Percentiles rank a stretch among this genome's conserved stretches.
Evolutionary conservation across 2,888 invertebrate genomes (phyloP).

Genomic region (Melanchra persicariae): DNA sequence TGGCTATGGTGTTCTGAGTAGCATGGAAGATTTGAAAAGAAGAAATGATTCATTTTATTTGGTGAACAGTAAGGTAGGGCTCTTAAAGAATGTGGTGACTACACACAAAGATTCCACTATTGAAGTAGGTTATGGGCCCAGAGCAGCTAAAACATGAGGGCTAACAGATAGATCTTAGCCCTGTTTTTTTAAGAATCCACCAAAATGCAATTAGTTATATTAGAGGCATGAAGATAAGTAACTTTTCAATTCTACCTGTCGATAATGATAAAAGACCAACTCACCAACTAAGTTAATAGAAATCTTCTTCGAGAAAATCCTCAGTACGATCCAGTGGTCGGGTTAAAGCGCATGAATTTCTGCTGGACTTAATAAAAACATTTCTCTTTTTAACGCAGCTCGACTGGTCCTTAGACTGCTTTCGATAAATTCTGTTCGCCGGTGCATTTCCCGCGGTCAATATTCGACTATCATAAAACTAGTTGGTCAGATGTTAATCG

Average conservation of each 20-base stretch:
- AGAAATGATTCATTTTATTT: no score
- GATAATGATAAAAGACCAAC: slow-evolving; percentile 15
- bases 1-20: background rate
- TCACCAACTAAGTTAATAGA: slow-evolving; percentile 9
- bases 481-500: slow-evolving; percentile 18
- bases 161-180: no score
- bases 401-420: slow-evolving; percentile 44
- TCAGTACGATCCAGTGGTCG: slow-evolving; percentile 21
- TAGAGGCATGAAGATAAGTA: no score
- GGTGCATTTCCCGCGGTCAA: slow-evolving; percentile 42
- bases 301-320: slow-evolving; percentile 2
- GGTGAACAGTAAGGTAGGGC: no score
- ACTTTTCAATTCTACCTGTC: no score
- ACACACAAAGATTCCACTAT: no score
- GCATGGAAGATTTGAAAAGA: background rate
- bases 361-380: slow-evolving; percentile 51
- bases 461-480: slow-evolving; percentile 40
- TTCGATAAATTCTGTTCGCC: slow-evolving; percentile 41
- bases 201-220: no score
- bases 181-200: no score
- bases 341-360: slow-evolving; percentile 37
- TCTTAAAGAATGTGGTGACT: no score
- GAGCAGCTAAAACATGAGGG: no score
- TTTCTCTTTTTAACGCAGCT: slow-evolving; percentile 40
- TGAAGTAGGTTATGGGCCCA: no score